These are phyloP conservation scores for Myodes glareolus DNA, from an alignment of 2,113 vertebrate genomes.

Conservation along the genomic window DNA sequence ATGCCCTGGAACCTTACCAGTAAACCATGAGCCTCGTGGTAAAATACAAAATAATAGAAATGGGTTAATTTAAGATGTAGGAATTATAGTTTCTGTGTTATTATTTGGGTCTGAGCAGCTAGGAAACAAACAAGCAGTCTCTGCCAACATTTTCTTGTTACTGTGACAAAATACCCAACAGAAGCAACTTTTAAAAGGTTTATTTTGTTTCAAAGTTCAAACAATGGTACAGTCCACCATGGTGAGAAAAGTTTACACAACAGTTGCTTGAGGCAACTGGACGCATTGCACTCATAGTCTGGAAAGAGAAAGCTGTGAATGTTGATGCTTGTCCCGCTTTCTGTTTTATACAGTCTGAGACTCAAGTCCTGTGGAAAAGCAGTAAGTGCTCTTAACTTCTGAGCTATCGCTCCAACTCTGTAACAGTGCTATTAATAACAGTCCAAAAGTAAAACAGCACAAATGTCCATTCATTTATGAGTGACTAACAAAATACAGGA, in stretches of 20 bases:
- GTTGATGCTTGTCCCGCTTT: background rate
- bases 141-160: background rate
- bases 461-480: background rate
- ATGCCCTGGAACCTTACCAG: too few relatives aligned
- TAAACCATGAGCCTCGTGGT: too few relatives aligned
- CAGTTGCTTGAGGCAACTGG: background rate
- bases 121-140: too few relatives aligned
- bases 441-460: background rate
- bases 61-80: too few relatives aligned
- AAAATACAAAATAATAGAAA: too few relatives aligned
- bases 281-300: too few relatives aligned
- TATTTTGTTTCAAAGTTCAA: background rate
- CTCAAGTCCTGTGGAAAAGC: background rate
- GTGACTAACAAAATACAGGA: background rate
- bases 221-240: background rate
- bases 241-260: background rate
- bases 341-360: too few relatives aligned
- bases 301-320: background rate
- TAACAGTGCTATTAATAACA: background rate
- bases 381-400: background rate
- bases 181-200: background rate
- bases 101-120: too few relatives aligned
- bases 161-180: too few relatives aligned
- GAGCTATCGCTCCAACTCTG: background rate
- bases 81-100: too few relatives aligned